phyloP scores from a whole-genome alignment of 2,888 invertebrate genomes.

The Ashinkailepas kermadecensis region DNA sequence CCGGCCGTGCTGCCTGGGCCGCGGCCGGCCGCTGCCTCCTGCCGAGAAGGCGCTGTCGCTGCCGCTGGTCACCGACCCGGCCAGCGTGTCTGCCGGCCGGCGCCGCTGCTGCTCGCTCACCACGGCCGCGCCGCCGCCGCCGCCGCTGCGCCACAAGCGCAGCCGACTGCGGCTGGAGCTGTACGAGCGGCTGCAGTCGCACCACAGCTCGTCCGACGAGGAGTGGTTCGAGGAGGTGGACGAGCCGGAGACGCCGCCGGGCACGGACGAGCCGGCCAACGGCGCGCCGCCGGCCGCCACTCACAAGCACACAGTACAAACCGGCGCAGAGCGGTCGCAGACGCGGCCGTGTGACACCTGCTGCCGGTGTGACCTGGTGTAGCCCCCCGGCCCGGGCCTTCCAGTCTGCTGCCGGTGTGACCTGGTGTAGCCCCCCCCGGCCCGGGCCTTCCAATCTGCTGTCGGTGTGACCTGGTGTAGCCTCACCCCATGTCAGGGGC shows the following conservation, averaged over 20 bases:
- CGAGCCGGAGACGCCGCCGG: background rate
- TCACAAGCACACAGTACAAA: background rate
- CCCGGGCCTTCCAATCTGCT: too few species aligned
- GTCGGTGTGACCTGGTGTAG: too few species aligned
- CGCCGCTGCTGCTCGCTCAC: background rate
- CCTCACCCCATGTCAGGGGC: too few species aligned
- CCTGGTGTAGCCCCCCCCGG: too few species aligned
- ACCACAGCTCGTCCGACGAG: slow-evolving; percentile 33
- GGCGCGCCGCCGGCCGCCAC: background rate
- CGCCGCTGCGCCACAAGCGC: slow-evolving; percentile 9
- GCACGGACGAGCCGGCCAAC: background rate
- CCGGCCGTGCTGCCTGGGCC: background rate
- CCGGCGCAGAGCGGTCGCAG: background rate
- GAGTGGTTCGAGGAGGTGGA: slow-evolving; percentile 34
- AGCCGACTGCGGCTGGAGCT: slow-evolving; percentile 2
- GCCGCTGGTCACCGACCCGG: background rate
- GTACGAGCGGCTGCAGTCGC: slow-evolving; percentile 28
- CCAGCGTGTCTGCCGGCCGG: background rate
- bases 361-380: too few species aligned
- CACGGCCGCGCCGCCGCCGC: background rate
- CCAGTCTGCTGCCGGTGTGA: background rate
- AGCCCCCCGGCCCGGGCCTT: background rate
- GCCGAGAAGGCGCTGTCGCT: slow-evolving; percentile 2
- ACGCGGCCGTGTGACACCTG: too few species aligned
- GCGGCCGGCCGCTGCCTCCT: background rate